Base-by-base conservation (phyloP, 2,797 vertebrate genomes). In the Macropodus opercularis region DNA sequence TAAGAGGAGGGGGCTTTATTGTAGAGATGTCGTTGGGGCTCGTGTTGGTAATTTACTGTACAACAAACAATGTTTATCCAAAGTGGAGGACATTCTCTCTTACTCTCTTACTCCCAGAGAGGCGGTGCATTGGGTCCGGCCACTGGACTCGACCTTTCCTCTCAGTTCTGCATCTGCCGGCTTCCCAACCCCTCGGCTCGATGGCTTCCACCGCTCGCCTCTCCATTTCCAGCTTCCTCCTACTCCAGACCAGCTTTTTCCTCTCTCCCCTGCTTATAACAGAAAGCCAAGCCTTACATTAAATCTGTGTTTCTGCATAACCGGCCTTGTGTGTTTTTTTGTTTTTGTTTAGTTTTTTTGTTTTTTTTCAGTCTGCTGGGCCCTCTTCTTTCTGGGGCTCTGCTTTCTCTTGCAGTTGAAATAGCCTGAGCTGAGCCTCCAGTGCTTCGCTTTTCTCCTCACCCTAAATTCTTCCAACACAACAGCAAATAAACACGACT, bases 271-370 rank as follows among this genome's bases (percentile, higher is more conserved):
- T 32, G 79, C 74, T 85, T 85, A 87, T 85, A 91, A 88, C 71
- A 84, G 83, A 81, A 79, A 92, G 91, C 86, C 87, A 80, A 91
- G 90, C 92, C 92, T 92, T 92, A 91, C 88, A 92, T 92, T 92
- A 91, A 92, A 92, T 91, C 90, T 90, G 87, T 90, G 90, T 92
- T 92, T 92, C 89, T 92, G 92, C 91, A 92, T 90, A 91, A 92
- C 79, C 68, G 72, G 90, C 86, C 90, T 89, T 86, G 78, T 87
- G 84, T 88, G 77, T 88, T 75, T 78, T 60, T 72, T 57, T 64
- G 77, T 80, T 70, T 57, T 52, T 31, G 46, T 35, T 29, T 15
- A n/a, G n/a, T 64, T 79, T 80, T 70, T 57, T 52, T 31, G 46
- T 35, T 29, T 15, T 36, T 44, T 24, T 24, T 58, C 58, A 67